phyloP scores from a whole-genome alignment of 2,888 invertebrate species.

The Scaptodrosophila latifasciaeformis region DNA sequence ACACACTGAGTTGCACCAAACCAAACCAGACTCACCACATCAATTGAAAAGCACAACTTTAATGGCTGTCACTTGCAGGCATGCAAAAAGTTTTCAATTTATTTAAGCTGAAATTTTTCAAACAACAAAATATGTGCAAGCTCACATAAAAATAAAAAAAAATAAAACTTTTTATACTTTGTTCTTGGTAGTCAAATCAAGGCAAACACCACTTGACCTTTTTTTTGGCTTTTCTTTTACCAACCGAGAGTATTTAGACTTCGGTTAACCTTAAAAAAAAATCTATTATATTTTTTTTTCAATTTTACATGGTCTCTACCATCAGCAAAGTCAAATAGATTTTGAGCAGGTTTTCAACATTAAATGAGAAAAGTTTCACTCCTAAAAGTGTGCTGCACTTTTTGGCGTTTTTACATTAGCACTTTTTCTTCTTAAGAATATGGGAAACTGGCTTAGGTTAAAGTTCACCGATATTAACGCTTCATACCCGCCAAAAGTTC shows the following conservation, averaged over 20 bases:
- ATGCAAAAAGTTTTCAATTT: conserved; percentile 31
- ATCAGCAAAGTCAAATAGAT: conserved; percentile 54
- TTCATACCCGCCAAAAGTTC: too few relatives aligned
- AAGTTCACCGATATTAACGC: too few relatives aligned
- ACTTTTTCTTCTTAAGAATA: too few relatives aligned
- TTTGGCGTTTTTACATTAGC: conserved; percentile 29
- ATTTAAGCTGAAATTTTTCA: conserved; percentile 43
- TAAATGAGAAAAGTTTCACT: conserved; percentile 63
- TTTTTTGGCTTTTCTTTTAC: background rate
- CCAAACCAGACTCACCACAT: conserved; percentile 5
- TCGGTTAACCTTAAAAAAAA: background rate
- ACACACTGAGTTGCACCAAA: background rate
- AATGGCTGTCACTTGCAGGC: conserved; percentile 52
- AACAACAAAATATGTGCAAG: too few relatives aligned
- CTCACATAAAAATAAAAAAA: too few relatives aligned
- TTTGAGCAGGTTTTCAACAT: conserved; percentile 63
- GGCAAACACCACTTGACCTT: conserved; percentile 50
- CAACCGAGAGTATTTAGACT: background rate
- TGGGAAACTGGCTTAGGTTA: too few relatives aligned
- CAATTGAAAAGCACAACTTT: conserved; percentile 38
- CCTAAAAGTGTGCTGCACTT: conserved; percentile 62
- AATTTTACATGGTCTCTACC: conserved; percentile 11
- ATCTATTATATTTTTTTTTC: conserved; percentile 1
- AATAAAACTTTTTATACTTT: too few relatives aligned
- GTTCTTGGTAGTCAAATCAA: conserved; percentile 46